Base-by-base conservation (phyloP, 2,888 invertebrate species). In the Odontocolon sp. region DNA sequence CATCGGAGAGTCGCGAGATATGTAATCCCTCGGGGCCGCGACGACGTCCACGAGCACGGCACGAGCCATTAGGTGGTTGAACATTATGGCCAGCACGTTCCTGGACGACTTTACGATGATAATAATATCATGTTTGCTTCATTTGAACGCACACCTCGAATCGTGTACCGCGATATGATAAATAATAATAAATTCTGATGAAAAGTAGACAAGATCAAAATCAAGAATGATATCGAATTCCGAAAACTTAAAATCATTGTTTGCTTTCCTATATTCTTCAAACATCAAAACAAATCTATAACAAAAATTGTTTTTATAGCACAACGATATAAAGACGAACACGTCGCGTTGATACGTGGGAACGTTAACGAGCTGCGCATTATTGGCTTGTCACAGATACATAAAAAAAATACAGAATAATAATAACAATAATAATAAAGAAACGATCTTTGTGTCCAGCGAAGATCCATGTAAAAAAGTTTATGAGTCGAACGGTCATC, bases 21-120 rank as follows among this genome's bases (percentile, higher is more conserved):
- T 72, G 80, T 72, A 74, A 77, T 81, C 76, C 50, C 66, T 28
- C 69, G 45, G 14, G 14, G 45, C 6, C 11, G 14, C n/a, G 11
- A 14, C 67, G 61, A 71, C 71, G 57, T 26, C 54, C 23, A 21
- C 28, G 23, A 36, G 38, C 47, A 59, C 47, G 11, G 56, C 18
- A 6, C 9, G 6, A 31, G 18, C 40, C 31, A 57, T 50, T 31
- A 40, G 42, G 21, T 16, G 31, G 45, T 54, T 16, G 33, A 47
- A 38, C 33, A 45, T 42, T 33, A 56, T 28, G 21, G 36, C 47
- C 33, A 16, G 6, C 6, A 21, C 18, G 11, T n/a, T 14, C 31
- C 47, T 11, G 50, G n/a, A 36, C 63, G 38, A 52, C 23, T 68
- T 63, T 52, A 59, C 38, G 42, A 36, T 16, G 69, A 57, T 69